These are phyloP conservation scores for Laodelphax striatellus DNA, from an alignment of 1,140 invertebrate species.

Conservation along the genomic window DNA sequence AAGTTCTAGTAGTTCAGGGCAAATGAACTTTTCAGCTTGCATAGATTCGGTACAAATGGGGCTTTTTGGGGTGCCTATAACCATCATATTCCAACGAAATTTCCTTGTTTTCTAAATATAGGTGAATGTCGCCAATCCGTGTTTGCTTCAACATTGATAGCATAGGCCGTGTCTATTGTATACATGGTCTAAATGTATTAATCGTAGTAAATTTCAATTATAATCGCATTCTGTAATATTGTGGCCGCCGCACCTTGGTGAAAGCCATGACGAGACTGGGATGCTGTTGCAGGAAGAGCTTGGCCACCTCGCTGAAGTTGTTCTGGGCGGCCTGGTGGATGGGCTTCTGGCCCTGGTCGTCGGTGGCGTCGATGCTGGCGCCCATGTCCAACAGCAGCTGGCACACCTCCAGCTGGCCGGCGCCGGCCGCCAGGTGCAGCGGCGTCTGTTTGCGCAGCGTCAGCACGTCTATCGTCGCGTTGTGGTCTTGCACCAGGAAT, in stretches of 20 bases:
- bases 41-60: no score
- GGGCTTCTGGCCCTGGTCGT: conserved; percentile 80
- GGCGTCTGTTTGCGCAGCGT: conserved; percentile 85
- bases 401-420: conserved; percentile 91
- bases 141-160: no score
- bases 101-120: no score
- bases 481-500: conserved; percentile 85
- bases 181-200: no score
- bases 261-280: conserved; percentile 89
- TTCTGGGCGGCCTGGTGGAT: conserved; percentile 93
- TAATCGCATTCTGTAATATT: no score
- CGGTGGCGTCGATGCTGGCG: conserved; percentile 92
- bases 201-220: no score
- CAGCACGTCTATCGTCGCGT: conserved; percentile 87
- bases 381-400: conserved; percentile 86
- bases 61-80: no score
- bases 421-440: conserved; percentile 77
- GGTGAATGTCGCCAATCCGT: no score
- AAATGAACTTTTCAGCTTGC: no score
- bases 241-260: conserved; percentile 73
- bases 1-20: no score
- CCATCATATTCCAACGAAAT: no score
- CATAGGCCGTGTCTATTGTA: no score
- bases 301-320: conserved; percentile 96
- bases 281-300: conserved; percentile 92